Evolutionary conservation across 2,797 vertebrate species (phyloP).

Genomic region (Neoniphon sammara): DNA sequence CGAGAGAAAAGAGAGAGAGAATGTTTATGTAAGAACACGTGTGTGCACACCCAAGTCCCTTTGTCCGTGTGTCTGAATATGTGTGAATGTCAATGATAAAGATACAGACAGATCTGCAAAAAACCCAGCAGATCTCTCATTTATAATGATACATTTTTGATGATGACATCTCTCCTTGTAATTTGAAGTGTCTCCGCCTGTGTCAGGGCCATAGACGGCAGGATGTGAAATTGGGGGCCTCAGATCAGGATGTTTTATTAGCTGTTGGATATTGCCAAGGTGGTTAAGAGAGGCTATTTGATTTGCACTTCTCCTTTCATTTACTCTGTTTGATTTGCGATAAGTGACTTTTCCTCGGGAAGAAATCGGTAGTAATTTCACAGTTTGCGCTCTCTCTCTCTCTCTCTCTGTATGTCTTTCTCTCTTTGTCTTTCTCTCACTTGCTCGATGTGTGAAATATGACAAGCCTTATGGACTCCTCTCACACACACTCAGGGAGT

Average conservation of each 20-base stretch:
- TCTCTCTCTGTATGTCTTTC: constrained; percentile 7
- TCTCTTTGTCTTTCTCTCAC: neutral
- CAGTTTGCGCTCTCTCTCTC: constrained; percentile 61
- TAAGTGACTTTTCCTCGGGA: constrained; percentile 67
- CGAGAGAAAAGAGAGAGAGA: neutral
- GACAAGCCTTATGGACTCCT: constrained; percentile 18
- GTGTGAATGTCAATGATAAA: constrained; percentile 30
- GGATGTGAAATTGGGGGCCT: constrained; percentile 62
- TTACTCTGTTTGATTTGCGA: constrained; percentile 72
- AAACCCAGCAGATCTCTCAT: constrained; percentile 53
- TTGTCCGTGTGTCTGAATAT: neutral
- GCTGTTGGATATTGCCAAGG: constrained; percentile 63
- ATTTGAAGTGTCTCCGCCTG: constrained; percentile 51
- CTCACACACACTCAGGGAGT: constrained; percentile 40
- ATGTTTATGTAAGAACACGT: constrained; percentile 38
- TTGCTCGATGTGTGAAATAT: constrained; percentile 26
- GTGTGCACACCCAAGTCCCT: neutral
- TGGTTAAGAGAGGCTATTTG: constrained; percentile 67
- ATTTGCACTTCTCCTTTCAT: constrained; percentile 71
- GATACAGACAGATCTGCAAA: constrained; percentile 29
- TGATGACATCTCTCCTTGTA: constrained; percentile 63
- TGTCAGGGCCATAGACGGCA: constrained; percentile 38
- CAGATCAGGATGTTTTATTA: constrained; percentile 64
- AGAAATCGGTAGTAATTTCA: constrained; percentile 66
- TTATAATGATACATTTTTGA: constrained; percentile 59